phyloP scores from a whole-genome alignment of 2,113 vertebrate genomes.

The Malurus melanocephalus region DNA sequence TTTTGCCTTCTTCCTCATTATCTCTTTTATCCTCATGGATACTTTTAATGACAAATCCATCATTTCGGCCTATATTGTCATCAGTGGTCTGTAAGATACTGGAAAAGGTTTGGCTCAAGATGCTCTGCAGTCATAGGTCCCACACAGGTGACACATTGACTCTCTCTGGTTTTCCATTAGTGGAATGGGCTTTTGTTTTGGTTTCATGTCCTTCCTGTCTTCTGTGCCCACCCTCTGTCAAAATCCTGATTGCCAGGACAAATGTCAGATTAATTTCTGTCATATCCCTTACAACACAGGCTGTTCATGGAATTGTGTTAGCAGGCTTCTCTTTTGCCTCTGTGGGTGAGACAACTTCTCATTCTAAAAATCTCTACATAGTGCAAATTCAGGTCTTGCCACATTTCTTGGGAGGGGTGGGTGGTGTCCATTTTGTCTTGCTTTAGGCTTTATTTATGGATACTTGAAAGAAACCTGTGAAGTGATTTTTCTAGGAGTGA shows the following conservation, averaged over 20 bases:
- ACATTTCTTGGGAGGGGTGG: accelerated
- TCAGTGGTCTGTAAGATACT: not conserved
- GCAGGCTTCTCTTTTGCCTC: not conserved
- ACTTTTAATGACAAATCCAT: not conserved
- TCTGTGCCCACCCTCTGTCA: not conserved
- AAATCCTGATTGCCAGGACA: not conserved
- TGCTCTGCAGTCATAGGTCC: not conserved
- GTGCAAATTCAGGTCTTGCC: not conserved
- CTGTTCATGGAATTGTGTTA: not conserved
- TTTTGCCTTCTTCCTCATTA: not conserved
- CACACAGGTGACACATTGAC: too few species aligned
- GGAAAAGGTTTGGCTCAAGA: not conserved
- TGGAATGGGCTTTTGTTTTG: not conserved
- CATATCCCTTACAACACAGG: not conserved
- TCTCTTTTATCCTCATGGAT: not conserved
- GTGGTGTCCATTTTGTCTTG: not conserved
- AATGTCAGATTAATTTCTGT: not conserved
- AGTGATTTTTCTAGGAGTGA: not conserved
- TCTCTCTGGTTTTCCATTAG: not conserved
- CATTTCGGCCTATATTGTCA: not conserved
- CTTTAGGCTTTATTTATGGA: not conserved
- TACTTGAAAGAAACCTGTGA: not conserved
- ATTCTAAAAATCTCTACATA: too few species aligned
- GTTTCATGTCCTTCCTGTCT: not conserved
- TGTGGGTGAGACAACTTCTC: not conserved